Evolutionary conservation across 2,113 vertebrate species (phyloP), one percentile per base, ranked within the genome.

Genomic region (Macquaria australasica): DNA sequence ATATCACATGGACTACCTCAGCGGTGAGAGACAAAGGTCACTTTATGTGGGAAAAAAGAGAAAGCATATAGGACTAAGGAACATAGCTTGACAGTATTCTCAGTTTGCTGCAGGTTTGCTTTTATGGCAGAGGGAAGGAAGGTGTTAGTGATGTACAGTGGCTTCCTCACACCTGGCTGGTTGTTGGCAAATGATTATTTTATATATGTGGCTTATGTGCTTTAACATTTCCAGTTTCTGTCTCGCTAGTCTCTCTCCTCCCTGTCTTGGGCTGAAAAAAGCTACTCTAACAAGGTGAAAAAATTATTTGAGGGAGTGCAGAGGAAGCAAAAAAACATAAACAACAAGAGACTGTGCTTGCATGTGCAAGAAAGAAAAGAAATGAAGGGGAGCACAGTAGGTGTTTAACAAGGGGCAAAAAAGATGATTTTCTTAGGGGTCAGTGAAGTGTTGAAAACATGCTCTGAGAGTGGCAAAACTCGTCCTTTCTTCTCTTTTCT

Each of bases 261-360:
- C 51, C 58, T 53, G 10, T 80, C 43, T 50, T 69, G 8, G 37
- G 23, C 4, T 11, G 43, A 25, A 68, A 28, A 62, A 72, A 70
- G 28, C 56, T 56, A 76, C 43, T 62, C 56, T 86, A 91, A 91
- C 76, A 91, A 78, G 75, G 55, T 86, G 56, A 82, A 77, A 77
- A 91, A 82, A 58, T 31, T 28, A 43, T 73, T 43, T 77, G 41
- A 79, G 25, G 25, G 3, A 60, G 43, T 25, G 58, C 66, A 83
- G 56, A 37, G 77, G 39, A 48, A 63, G 74, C 37, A 84, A 31
- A 58, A 67, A 82, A 1, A 76, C n/a, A n/a, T n/a, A 45, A 34
- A 34, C 18, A 15, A 48, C 1, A 11, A 55, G 41, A 25, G 21
- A 18, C 4, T 11, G 4, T 39, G 55, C 43, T 34, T 51, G 62